Conservation (phyloP, 2,113 vertebrate species). For the Neodontobutis hainanensis region DNA sequence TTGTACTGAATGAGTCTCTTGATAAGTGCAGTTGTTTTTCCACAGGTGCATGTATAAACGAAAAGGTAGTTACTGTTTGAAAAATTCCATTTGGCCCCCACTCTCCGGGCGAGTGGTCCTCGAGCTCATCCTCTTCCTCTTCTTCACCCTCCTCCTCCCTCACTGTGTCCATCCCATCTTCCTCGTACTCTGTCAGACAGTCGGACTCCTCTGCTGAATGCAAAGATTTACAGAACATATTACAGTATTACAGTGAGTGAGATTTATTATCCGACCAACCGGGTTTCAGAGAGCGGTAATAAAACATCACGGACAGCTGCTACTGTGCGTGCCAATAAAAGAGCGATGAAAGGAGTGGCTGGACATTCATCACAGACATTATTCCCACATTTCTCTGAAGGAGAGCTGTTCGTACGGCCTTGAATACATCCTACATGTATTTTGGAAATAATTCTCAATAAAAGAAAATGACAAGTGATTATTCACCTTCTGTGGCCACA, state of each 20-base stretch:
- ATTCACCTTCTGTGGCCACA: slow-evolving; percentile 77
- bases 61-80: slow-evolving; percentile 75
- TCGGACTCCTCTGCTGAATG: slow-evolving; percentile 86
- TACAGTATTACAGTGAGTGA: slow-evolving; percentile 15
- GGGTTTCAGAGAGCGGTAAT: slow-evolving; percentile 8
- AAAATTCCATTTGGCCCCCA: slow-evolving; percentile 77
- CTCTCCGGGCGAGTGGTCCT: slow-evolving; percentile 74
- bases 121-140: slow-evolving; percentile 75
- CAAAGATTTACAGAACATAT: slow-evolving; percentile 47
- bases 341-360: neutral
- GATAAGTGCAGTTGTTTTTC: slow-evolving; percentile 29
- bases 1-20: no score
- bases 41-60: neutral
- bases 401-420: neutral
- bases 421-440: neutral
- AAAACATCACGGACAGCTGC: slow-evolving; percentile 27
- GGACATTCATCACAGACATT: slow-evolving; percentile 27
- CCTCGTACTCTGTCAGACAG: slow-evolving; percentile 90
- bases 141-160: slow-evolving; percentile 83
- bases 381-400: neutral
- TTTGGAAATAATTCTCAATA: neutral
- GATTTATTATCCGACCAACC: slow-evolving; percentile 15
- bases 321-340: slow-evolving; percentile 15
- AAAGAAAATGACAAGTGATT: neutral
- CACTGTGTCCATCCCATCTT: slow-evolving; percentile 84